Percentiles rank a stretch among this genome's conserved stretches.
phyloP scores from a whole-genome alignment of 2,113 vertebrate genomes.

The Shinisaurus crocodilurus region DNA sequence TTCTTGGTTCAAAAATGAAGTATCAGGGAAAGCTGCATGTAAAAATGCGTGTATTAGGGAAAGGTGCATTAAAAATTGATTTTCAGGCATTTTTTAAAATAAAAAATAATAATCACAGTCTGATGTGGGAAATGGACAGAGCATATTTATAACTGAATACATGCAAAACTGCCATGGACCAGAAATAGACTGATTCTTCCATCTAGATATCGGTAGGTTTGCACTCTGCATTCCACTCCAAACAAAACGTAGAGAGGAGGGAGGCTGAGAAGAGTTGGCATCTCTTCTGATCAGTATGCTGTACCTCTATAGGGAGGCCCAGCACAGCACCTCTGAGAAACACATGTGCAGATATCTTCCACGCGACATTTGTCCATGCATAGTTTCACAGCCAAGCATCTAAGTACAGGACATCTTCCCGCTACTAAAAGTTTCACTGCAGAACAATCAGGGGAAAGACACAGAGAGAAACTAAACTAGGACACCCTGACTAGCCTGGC shows the following conservation, averaged over 20 bases:
- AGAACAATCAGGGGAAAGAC: background rate
- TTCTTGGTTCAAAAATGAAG: too few relatives aligned
- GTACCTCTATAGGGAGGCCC: background rate
- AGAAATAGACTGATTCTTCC: too few relatives aligned
- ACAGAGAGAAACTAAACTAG: constrained; percentile 4
- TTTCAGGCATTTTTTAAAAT: too few relatives aligned
- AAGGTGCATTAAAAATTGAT: too few relatives aligned
- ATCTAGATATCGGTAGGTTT: background rate
- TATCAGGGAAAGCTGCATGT: too few relatives aligned
- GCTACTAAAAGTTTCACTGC: background rate
- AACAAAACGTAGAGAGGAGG: background rate
- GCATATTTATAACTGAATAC: too few relatives aligned
- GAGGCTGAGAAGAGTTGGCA: background rate
- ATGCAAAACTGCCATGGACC: too few relatives aligned
- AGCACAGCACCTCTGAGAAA: background rate
- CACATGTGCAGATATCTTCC: background rate
- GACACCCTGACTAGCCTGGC: background rate
- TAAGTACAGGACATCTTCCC: background rate
- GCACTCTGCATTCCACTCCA: background rate
- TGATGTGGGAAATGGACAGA: too few relatives aligned
- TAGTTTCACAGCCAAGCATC: background rate
- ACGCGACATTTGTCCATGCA: background rate
- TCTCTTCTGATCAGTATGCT: background rate
- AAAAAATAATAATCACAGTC: too few relatives aligned
- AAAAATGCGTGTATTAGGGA: too few relatives aligned